Base-by-base conservation (phyloP, 1,140 invertebrate species). In the Drosophila persimilis region DNA sequence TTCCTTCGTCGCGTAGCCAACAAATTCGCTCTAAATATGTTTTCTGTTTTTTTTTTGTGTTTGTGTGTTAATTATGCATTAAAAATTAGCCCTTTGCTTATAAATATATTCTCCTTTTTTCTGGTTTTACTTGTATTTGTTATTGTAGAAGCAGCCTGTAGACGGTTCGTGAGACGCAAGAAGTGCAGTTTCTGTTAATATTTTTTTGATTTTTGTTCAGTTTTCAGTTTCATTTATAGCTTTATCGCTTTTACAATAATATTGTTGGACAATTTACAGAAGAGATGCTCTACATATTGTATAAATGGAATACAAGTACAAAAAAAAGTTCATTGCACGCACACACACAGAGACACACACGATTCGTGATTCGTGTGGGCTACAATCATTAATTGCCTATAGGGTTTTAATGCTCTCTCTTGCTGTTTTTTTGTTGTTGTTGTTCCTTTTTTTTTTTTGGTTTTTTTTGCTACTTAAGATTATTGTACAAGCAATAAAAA, bases 131-230 rank as follows among this genome's bases (percentile, higher is more conserved):
- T 53, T 53, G 35, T 47, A 41, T 26, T 77, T 53, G 57, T 81
- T 85, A 88, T 86, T 88, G 75, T 83, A 77, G 70, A 88, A 89
- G 83, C 83, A 83, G 78, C 83, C 83, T 88, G 72, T 73, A 83
- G 66, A 74, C 71, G 83, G 80, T 81, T 81, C 74, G 75, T 84
- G 64, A 85, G 81, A 88, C 83, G 79, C 78, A 76, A 83, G 67
- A 81, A 77, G 63, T 83, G 61, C 61, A 64, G 60, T 80, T 66
- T 48, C 46, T 53, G 22, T 62, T 77, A 17, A 66, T 55, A 66
- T 77, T 48, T 88, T 88, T 88, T 88, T 86, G 70, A 71, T 86
- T 80, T 72, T 35, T 81, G 55, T 75, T 80, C 61, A 70, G 52
- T 72, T 78, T 75, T 24, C 31, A 31, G 67, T 74, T 35, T 39